A percentile compares a stretch with the other conserved stretches of the same genome.
These are phyloP conservation scores for Carduelis carduelis DNA, from an alignment of 2,797 vertebrate species.

Conservation along the genomic window DNA sequence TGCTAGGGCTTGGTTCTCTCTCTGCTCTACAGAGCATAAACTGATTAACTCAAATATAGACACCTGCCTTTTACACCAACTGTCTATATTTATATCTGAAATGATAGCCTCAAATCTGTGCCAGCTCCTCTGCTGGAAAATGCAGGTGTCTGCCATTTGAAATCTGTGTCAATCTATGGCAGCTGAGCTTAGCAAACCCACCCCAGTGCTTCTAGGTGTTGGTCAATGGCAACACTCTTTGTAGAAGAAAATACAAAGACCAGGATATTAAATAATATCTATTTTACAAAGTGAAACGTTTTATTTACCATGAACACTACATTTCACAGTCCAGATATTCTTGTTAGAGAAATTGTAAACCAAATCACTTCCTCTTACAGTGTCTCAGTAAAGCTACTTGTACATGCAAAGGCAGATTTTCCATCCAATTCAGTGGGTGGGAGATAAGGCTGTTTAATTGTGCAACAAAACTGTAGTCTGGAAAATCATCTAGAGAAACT, in stretches of 20 bases:
- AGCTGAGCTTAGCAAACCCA: not conserved
- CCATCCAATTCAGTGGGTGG: not conserved
- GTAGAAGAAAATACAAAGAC: not conserved
- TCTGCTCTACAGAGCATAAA: not conserved
- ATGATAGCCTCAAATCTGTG: not conserved
- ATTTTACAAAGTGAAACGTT: not conserved
- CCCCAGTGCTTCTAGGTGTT: not conserved
- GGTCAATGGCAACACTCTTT: not conserved
- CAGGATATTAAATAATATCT: not conserved
- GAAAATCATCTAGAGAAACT: not conserved
- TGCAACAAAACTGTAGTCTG: not conserved
- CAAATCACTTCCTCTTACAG: constrained; percentile 2
- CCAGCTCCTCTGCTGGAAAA: not conserved
- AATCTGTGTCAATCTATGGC: not conserved
- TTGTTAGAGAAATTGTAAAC: not conserved
- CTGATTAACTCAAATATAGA: constrained; percentile 18
- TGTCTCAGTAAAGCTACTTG: not conserved
- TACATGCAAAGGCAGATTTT: not conserved
- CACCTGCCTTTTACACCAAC: constrained; percentile 9
- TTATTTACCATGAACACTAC: not conserved
- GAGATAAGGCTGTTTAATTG: not conserved
- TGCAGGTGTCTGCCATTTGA: constrained; percentile 13
- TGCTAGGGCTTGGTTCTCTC: not conserved
- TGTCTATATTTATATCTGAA: not conserved
- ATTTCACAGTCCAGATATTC: not conserved